Conservation (phyloP, 2,797 vertebrate species). For the Hypotaenidia okinawae region DNA sequence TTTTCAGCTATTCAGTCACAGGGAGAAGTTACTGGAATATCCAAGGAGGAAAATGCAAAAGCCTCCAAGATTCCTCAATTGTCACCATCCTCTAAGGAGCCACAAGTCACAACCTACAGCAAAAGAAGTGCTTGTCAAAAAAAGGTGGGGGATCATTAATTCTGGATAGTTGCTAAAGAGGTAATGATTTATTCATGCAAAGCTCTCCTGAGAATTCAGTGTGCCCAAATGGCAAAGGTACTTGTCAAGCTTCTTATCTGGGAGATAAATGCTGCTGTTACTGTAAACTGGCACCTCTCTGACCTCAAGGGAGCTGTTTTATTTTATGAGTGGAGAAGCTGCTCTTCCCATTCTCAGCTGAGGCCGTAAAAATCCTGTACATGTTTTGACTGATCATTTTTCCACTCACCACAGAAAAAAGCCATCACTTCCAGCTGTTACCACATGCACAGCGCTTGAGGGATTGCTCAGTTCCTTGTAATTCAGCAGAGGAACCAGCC, state of each 20-base stretch:
- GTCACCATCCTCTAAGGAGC: not conserved
- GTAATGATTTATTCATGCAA: slow-evolving; percentile 17
- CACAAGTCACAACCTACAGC: slow-evolving; percentile 3
- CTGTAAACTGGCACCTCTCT: not conserved
- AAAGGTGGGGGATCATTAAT: not conserved
- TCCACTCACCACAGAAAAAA: not conserved
- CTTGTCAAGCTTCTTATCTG: not conserved
- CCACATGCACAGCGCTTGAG: fast-evolving
- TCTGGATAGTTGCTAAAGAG: not conserved
- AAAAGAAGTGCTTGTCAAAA: not conserved
- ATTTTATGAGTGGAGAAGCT: not conserved
- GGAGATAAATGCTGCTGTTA: not conserved
- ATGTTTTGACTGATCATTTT: fast-evolving
- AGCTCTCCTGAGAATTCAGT: not conserved
- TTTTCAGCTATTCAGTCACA: not conserved
- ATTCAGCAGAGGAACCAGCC: not conserved
- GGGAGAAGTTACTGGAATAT: not conserved
- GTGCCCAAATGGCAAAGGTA: not conserved
- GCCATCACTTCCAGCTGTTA: fast-evolving
- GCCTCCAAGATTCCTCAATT: not conserved
- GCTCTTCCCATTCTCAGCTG: not conserved
- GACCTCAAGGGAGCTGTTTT: not conserved
- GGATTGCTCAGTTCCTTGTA: fast-evolving
- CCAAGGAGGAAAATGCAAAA: not conserved
- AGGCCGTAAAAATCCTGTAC: not conserved